phyloP scores from a whole-genome alignment of 2,888 invertebrate genomes.

The Eupithecia insigniata region DNA sequence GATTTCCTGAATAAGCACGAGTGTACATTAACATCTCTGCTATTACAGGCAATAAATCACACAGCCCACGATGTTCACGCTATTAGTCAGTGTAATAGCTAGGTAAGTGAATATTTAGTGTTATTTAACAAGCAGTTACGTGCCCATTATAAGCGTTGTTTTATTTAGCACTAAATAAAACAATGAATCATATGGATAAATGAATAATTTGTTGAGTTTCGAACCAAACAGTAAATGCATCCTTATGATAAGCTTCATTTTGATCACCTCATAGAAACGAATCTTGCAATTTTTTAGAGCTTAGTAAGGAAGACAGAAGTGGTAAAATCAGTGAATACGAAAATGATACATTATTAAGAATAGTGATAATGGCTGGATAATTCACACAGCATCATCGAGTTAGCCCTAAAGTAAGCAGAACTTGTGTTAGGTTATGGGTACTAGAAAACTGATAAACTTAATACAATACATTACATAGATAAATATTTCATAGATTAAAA shows the following conservation, averaged over 20 bases:
- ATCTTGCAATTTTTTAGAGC: not conserved
- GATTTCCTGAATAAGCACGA: not conserved
- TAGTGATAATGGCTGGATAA: no score
- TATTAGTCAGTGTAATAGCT: not conserved
- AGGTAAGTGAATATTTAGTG: slow-evolving; percentile 9
- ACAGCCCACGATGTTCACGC: not conserved
- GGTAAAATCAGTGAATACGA: no score
- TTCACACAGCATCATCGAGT: no score
- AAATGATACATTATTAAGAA: no score
- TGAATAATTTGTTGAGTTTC: not conserved
- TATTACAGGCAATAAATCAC: slow-evolving; percentile 10
- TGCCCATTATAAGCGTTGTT: slow-evolving; percentile 5
- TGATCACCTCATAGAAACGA: not conserved
- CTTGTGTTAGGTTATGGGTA: no score
- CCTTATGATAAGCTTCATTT: not conserved
- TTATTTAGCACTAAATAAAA: not conserved
- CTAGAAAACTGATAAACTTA: no score
- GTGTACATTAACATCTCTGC: not conserved
- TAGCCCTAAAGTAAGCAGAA: no score
- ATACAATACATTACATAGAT: no score
- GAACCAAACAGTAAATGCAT: not conserved
- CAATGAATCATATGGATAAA: not conserved
- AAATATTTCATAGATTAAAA: no score
- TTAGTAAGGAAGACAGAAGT: no score
- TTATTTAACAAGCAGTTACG: slow-evolving; percentile 13